phyloP scores from a whole-genome alignment of 2,888 invertebrate species.

The Polyommatus iphigenia region DNA sequence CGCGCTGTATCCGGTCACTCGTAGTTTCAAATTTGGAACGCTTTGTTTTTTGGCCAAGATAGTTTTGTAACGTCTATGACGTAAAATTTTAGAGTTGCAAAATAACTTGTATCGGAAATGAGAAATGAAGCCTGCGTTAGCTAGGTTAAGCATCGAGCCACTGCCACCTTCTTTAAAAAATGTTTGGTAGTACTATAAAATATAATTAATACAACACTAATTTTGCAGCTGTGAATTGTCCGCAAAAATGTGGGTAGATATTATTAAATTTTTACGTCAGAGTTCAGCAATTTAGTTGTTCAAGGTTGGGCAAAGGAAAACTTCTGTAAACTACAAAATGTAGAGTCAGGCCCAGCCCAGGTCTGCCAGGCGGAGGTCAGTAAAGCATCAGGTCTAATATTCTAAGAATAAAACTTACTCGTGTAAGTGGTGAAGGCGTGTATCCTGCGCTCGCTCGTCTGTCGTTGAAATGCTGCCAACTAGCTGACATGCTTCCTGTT shows the following conservation, averaged over 20 bases:
- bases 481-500: constrained; percentile 69
- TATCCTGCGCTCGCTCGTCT: constrained; percentile 52
- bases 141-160: no score
- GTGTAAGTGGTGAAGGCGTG: constrained; percentile 1
- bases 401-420: constrained; percentile 4
- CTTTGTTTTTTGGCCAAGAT: constrained; percentile 4
- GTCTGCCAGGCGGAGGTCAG: not conserved
- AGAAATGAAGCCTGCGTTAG: not conserved
- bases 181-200: no score
- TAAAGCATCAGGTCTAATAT: not conserved
- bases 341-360: not conserved
- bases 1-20: constrained; percentile 52
- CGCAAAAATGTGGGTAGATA: no score
- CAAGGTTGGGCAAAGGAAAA: no score
- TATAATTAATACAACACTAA: no score
- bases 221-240: no score
- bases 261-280: no score
- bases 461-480: constrained; percentile 71
- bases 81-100: not conserved
- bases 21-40: constrained; percentile 38
- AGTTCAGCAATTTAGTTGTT: no score
- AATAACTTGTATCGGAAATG: not conserved
- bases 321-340: no score
- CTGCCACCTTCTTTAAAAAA: no score
- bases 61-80: not conserved